phyloP scores from a whole-genome alignment of 2,113 vertebrate species.

The Cinclus mexicanus region DNA sequence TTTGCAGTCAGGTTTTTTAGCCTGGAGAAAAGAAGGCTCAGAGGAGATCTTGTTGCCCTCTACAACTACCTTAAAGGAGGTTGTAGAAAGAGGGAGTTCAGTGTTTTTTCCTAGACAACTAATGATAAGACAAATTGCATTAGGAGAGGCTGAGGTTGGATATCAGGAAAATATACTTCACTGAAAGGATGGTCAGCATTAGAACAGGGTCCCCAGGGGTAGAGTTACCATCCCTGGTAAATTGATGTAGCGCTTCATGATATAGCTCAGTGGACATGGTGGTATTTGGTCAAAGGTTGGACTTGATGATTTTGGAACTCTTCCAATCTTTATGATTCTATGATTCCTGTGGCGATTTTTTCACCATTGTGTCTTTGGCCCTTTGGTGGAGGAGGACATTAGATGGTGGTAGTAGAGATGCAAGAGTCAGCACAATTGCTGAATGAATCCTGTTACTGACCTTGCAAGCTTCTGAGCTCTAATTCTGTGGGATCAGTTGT shows the following conservation, averaged over 20 bases:
- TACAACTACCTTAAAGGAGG: neutral
- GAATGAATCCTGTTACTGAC: neutral
- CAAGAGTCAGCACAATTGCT: neutral
- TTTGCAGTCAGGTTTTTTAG: neutral
- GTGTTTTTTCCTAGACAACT: neutral
- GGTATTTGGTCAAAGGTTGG: rapidly evolving
- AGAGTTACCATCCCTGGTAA: neutral
- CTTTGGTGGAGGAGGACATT: neutral
- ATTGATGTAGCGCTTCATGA: neutral
- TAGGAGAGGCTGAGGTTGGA: rapidly evolving
- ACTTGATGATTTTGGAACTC: neutral
- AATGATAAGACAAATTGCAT: neutral
- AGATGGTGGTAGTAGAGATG: no score
- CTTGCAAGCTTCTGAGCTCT: neutral
- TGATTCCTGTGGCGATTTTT: neutral
- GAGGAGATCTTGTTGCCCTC: neutral
- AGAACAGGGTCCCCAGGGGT: neutral
- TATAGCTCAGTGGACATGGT: neutral
- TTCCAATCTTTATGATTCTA: neutral
- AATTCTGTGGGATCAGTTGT: neutral
- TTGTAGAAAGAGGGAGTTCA: neutral
- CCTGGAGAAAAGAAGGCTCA: neutral
- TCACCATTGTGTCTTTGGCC: rapidly evolving
- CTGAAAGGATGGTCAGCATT: neutral
- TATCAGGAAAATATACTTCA: neutral